Base-by-base conservation (phyloP, 2,797 vertebrate genomes). In the Sitta carolinensis region DNA sequence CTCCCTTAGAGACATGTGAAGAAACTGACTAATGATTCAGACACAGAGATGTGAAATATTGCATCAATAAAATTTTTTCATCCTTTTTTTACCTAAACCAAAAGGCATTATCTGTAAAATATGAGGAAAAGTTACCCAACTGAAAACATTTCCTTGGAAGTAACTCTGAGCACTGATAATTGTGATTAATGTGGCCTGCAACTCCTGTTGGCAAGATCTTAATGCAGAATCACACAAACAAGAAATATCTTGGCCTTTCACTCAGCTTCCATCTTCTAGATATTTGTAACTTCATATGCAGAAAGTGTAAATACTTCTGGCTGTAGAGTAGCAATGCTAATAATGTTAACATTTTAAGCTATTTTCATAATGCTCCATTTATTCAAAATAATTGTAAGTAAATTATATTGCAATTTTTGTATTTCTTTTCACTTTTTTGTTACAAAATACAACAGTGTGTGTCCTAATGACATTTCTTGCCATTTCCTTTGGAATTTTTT, bases 101-200 rank as follows among this genome's bases (percentile, higher is more conserved):
- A 75, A 78, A 88, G 63, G 4, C 51, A 23, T 25, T 78, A 45
- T 42, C 20, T 79, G 17, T 90, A 47, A 95, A 88, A 91, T 30
- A 64, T 34, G 14, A 86, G n/a, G 32, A 62, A 66, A 75, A 86
- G 62, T 69, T 79, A 51, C 32, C 13, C 61, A 66, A 4, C 36
- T 30, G 36, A 63, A 50, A 50, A 51, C 13, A 54, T 74, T 84
- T 78, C 32, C 38, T 51, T 85, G 59, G 77, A 47, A 74, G 52
- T 67, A 72, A 51, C 40, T 85, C 47, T 30, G 9, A 64, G 42
- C 18, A 30, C 43, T 2, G 8, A 38, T 75, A 75, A 64, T 26
- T 66, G 63, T 72, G 84, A 92, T 89, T 87, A 81, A 81, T 87
- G 87, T 76, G 47, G n/a, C 66, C 68, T 90, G 48, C 15, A 84